phyloP scores from a whole-genome alignment of 2,113 vertebrate genomes.

The Sylvicapra grimmia region DNA sequence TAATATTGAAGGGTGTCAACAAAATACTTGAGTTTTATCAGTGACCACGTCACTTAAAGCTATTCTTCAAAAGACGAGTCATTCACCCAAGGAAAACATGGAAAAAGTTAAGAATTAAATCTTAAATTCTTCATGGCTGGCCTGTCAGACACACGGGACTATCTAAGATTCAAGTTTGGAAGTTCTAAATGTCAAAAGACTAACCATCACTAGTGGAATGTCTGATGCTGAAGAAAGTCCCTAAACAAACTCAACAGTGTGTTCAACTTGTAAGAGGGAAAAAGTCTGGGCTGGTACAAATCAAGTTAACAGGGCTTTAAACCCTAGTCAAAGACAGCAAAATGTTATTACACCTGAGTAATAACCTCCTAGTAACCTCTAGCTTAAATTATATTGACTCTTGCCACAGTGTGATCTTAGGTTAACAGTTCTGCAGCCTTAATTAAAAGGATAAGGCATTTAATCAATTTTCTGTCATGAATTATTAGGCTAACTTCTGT shows the following conservation, averaged over 20 bases:
- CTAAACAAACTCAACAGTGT: not conserved
- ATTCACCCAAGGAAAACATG: not conserved
- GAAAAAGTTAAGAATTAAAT: not conserved
- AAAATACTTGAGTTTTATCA: conserved; percentile 10
- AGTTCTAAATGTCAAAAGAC: not conserved
- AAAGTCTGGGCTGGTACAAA: not conserved
- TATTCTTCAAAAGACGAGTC: not conserved
- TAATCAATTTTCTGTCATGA: conserved; percentile 14
- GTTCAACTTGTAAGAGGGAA: not conserved
- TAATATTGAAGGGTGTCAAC: conserved; percentile 1
- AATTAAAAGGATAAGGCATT: not conserved
- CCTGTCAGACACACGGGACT: not conserved
- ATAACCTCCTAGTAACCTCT: not conserved
- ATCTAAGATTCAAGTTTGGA: not conserved
- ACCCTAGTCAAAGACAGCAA: not conserved
- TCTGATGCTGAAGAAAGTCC: not conserved
- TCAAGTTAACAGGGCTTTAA: not conserved
- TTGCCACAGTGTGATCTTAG: not conserved
- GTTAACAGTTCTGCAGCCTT: not conserved
- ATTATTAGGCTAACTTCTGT: not conserved
- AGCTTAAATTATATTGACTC: not conserved
- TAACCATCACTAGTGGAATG: not conserved
- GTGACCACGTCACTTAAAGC: not conserved
- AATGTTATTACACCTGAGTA: not conserved
- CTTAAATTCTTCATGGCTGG: not conserved